Evolutionary conservation across 2,113 vertebrate species (phyloP).

Genomic region (Tichodroma muraria): DNA sequence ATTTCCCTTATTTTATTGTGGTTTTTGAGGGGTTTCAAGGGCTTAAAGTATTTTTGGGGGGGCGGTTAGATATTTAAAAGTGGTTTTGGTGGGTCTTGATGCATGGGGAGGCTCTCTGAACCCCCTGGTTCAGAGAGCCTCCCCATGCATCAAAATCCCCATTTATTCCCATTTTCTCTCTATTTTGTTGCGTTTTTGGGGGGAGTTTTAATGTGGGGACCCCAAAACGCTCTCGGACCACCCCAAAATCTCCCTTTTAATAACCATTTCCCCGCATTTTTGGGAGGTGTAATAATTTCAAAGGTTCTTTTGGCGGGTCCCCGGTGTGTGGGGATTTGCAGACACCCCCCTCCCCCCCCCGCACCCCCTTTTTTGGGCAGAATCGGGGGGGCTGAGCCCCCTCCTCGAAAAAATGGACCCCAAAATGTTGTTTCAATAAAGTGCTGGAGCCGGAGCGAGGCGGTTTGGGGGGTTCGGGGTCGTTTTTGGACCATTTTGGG

Average conservation of each 20-base stretch:
- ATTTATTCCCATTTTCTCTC: not conserved
- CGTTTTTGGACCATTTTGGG: not conserved
- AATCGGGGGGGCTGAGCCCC: not conserved
- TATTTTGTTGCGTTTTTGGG: not conserved
- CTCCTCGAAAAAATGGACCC: no score
- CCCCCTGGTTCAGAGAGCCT: no score
- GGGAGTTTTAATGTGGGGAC: not conserved
- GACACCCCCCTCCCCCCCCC: no score
- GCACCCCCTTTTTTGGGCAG: not conserved
- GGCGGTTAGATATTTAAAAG: not conserved
- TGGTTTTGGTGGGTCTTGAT: no score
- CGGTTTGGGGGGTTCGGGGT: rapidly evolving
- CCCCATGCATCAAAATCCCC: rapidly evolving
- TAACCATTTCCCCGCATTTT: not conserved
- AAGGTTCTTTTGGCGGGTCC: not conserved
- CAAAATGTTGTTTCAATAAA: not conserved
- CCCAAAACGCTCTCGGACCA: no score
- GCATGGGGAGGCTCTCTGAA: no score
- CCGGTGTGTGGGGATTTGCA: not conserved
- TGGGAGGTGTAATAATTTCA: no score
- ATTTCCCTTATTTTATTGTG: not conserved
- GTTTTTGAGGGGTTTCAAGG: not conserved
- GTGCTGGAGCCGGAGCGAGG: not conserved
- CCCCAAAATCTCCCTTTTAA: not conserved
- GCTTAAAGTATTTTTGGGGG: not conserved